These are phyloP conservation scores for Pampusana beccarii DNA, from an alignment of 2,113 vertebrate species.

Conservation along the genomic window DNA sequence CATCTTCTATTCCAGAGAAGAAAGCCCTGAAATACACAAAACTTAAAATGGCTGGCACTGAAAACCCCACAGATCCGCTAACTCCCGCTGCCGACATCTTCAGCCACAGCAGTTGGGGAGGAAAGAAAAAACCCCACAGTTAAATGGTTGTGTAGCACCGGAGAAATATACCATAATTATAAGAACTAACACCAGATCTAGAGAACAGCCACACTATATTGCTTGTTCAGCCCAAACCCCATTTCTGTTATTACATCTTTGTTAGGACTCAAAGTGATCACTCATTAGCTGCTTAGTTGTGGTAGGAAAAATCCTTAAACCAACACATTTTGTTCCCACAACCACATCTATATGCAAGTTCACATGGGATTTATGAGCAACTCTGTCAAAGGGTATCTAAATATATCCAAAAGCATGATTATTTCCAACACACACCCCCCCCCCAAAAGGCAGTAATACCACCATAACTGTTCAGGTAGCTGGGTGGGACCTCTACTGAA, in stretches of 20 bases:
- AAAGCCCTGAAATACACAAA: conserved; percentile 14
- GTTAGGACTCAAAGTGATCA: not conserved
- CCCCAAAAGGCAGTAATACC: not conserved
- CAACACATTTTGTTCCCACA: not conserved
- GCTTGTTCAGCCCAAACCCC: not conserved
- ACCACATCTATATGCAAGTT: not conserved
- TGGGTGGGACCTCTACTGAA: not conserved
- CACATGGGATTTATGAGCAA: not conserved
- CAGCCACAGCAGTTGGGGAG: not conserved
- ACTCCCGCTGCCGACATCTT: conserved; percentile 23
- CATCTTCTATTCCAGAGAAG: conserved; percentile 15
- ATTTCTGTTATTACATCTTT: not conserved
- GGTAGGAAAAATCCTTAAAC: not conserved
- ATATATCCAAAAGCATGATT: rapidly evolving
- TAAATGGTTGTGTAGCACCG: not conserved
- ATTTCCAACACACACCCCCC: too few relatives aligned
- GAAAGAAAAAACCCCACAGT: not conserved
- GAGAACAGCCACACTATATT: not conserved
- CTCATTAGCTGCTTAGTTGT: not conserved
- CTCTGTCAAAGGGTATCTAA: not conserved
- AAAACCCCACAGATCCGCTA: conserved; percentile 14
- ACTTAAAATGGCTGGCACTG: conserved; percentile 24
- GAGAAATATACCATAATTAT: not conserved
- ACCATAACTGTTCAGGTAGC: not conserved
- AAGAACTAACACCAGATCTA: not conserved